A percentile compares a stretch with the other conserved stretches of the same genome.
phyloP scores from a whole-genome alignment of 2,888 invertebrate genomes.

The Drosophila rubida region DNA sequence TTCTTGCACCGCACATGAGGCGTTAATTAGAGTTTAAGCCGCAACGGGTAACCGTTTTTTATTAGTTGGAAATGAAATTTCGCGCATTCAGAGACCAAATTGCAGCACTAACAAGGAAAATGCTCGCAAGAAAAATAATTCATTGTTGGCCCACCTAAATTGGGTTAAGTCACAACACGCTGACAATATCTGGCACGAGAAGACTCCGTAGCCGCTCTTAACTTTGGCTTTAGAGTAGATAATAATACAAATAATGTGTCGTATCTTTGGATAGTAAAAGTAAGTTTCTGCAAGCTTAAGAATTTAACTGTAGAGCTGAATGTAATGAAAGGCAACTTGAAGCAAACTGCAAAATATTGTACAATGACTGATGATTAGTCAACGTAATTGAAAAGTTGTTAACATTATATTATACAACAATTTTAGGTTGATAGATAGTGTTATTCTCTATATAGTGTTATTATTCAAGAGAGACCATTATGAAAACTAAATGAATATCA shows the following conservation, averaged over 20 bases:
- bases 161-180: slow-evolving; percentile 45
- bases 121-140: slow-evolving; percentile 23
- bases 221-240: not conserved
- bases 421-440: too few relatives aligned
- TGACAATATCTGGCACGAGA: slow-evolving; percentile 30
- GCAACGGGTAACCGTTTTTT: slow-evolving; percentile 58
- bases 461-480: too few relatives aligned
- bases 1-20: slow-evolving; percentile 57
- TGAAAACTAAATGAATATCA: too few relatives aligned
- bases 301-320: too few relatives aligned
- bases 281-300: too few relatives aligned
- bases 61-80: slow-evolving; percentile 67
- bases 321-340: too few relatives aligned
- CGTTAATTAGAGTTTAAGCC: slow-evolving; percentile 81
- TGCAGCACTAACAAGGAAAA: slow-evolving; percentile 52
- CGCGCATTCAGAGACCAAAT: slow-evolving; percentile 51
- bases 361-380: too few relatives aligned
- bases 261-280: not conserved
- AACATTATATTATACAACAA: too few relatives aligned
- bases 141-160: slow-evolving; percentile 38
- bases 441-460: too few relatives aligned
- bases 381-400: too few relatives aligned
- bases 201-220: not conserved
- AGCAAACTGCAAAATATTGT: too few relatives aligned
- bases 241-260: not conserved